phyloP scores from a whole-genome alignment of 2,888 invertebrate genomes.

The Crioceris asparagi region DNA sequence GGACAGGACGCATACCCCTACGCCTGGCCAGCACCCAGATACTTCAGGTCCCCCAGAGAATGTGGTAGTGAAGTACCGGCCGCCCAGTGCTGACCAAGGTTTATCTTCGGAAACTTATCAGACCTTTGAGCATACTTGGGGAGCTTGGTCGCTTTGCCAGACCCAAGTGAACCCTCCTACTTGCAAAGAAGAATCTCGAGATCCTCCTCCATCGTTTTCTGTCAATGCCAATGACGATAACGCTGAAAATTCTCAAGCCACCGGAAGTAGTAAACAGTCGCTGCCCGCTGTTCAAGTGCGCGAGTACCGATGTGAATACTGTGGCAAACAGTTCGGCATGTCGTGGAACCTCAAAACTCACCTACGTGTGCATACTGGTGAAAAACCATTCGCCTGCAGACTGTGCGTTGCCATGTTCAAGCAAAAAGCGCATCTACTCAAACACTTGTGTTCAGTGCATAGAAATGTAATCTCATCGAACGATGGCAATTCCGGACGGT shows the following conservation, averaged over 20 bases:
- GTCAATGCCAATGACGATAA: slow-evolving; percentile 28
- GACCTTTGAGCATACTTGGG: slow-evolving; percentile 46
- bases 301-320: slow-evolving; percentile 81
- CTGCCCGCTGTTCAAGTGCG: slow-evolving; percentile 50
- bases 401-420: slow-evolving; percentile 87
- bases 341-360: slow-evolving; percentile 88
- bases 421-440: slow-evolving; percentile 78
- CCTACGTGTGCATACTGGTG: slow-evolving; percentile 77
- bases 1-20: slow-evolving; percentile 51
- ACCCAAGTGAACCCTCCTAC: slow-evolving; percentile 47
- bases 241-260: slow-evolving; percentile 34
- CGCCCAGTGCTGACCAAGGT: slow-evolving; percentile 57
- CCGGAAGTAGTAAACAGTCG: slow-evolving; percentile 33
- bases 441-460: slow-evolving; percentile 82
- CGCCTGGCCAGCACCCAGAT: slow-evolving; percentile 39
- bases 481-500: slow-evolving; percentile 62
- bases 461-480: slow-evolving; percentile 78
- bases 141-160: slow-evolving; percentile 54
- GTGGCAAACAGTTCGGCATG: slow-evolving; percentile 86
- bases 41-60: slow-evolving; percentile 40
- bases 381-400: slow-evolving; percentile 82
- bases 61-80: slow-evolving; percentile 50
- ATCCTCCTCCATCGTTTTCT: slow-evolving; percentile 30
- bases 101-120: slow-evolving; percentile 42
- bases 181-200: slow-evolving; percentile 26